phyloP scores from a whole-genome alignment of 2,888 invertebrate species.

The Acronicta leporina region DNA sequence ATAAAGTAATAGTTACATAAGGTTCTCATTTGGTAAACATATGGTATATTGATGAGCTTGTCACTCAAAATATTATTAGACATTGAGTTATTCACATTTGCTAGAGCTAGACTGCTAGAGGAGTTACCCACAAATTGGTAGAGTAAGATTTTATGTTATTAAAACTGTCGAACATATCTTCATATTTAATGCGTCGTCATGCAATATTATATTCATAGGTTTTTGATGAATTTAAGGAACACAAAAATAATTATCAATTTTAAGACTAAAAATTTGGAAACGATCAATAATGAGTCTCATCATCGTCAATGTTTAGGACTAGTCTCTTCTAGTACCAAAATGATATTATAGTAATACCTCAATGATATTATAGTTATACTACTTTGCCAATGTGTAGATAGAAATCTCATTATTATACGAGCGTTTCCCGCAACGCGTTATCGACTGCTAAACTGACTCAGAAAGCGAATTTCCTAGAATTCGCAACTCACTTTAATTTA shows the following conservation, averaged over 20 bases:
- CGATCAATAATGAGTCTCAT: too few species aligned
- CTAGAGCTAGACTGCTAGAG: background rate
- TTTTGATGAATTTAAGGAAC: too few species aligned
- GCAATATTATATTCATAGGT: too few species aligned
- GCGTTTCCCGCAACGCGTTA: conserved; percentile 28
- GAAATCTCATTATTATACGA: conserved; percentile 21
- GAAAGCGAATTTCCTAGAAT: conserved; percentile 25
- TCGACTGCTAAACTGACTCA: conserved; percentile 37
- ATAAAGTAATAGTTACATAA: conserved; percentile 11
- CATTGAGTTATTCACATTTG: background rate
- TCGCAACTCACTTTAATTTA: conserved; percentile 21
- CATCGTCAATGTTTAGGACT: too few species aligned
- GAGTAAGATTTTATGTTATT: too few species aligned
- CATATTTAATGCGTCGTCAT: too few species aligned
- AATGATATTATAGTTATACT: background rate
- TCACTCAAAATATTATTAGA: conserved; percentile 11
- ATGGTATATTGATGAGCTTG: conserved; percentile 10
- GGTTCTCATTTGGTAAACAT: conserved; percentile 6
- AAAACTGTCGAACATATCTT: too few species aligned
- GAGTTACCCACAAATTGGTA: too few species aligned
- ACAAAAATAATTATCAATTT: too few species aligned
- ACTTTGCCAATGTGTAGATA: conserved; percentile 2
- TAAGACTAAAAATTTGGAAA: too few species aligned
- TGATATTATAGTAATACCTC: background rate
- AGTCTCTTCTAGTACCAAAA: too few species aligned